Evolutionary conservation across 2,113 vertebrate genomes (phyloP), one percentile per base, ranked within the genome.

Genomic region (Coptodon bakossiorum): DNA sequence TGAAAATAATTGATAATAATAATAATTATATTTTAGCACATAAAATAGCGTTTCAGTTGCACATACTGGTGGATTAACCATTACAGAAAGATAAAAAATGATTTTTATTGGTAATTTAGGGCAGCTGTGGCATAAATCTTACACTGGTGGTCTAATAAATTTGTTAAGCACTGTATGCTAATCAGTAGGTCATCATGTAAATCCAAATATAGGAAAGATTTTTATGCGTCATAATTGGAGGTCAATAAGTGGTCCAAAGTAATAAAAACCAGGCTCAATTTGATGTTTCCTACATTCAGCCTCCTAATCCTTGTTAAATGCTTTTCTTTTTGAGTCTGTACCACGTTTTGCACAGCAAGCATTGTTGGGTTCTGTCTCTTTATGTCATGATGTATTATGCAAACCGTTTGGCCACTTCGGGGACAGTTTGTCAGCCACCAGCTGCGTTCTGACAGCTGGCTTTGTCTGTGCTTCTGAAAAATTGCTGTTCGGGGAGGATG

Each of bases 391-490:
- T 78, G 45, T 83, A 87, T 91, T 83, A 68, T 92, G 89, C 19
- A 84, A 86, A 80, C 43, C 5, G 2, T 17, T 56, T n/a, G 71
- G 84, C 68, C 78, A 66, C 84, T 78, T 88, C 3, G 48, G 86
- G 71, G 76, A 86, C 54, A 66, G 59, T 81, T 86, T 89, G 83
- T 90, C 88, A 90, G 82, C 86, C 57, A 34, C 29, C 86, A 90
- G 88, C 87, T 90, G 84, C 19, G 79, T 81, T 86, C 63, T 91
- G 90, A 94, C 84, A 90, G 40, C 84, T 85, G 45, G 22, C 40
- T 36, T 34, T 56, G 53, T 85, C 79, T 80, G 73, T 52, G 45
- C 11, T 52, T 34, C 73, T 34, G 27, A 52, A 76, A 86, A 88
- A 81, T 86, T 34, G 57, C 57, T 83, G 84, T 81, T 83, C 38